These are phyloP conservation scores for Colostygia pectinataria DNA, from an alignment of 2,888 invertebrate species.

Conservation along the genomic window DNA sequence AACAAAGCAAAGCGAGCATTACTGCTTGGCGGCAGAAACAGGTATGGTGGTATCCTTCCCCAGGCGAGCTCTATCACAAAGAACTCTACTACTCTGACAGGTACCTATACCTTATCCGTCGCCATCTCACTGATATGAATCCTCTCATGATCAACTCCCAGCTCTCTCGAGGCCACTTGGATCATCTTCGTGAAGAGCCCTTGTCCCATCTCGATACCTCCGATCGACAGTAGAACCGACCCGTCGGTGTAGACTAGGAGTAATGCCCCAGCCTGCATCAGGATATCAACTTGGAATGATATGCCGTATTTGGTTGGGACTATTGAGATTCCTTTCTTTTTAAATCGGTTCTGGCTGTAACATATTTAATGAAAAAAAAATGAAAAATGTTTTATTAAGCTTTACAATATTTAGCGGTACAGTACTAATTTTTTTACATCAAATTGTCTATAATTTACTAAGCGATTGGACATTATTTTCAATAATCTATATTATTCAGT, in stretches of 20 bases:
- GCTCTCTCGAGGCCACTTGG: constrained; percentile 88
- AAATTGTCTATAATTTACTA: too few species aligned
- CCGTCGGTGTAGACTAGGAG: constrained; percentile 90
- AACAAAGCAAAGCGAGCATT: too few species aligned
- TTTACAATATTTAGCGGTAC: too few species aligned
- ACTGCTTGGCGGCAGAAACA: too few species aligned
- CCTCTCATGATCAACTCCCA: constrained; percentile 84
- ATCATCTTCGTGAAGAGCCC: constrained; percentile 95
- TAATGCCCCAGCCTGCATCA: constrained; percentile 91
- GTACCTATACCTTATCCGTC: constrained; percentile 88
- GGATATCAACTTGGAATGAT: constrained; percentile 84
- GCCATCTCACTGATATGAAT: constrained; percentile 89
- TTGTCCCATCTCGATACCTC: constrained; percentile 96
- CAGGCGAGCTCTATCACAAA: too few species aligned
- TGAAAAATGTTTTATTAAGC: too few species aligned
- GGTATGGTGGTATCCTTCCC: too few species aligned
- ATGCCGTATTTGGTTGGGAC: constrained; percentile 91
- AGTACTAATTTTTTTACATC: too few species aligned
- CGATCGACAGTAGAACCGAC: constrained; percentile 90
- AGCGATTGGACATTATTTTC: too few species aligned
- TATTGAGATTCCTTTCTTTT: constrained; percentile 89
- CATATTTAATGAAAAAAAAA: too few species aligned
- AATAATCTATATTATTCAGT: too few species aligned
- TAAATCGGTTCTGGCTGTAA: constrained; percentile 87
- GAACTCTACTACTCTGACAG: too few species aligned